Evolutionary conservation across 2,888 invertebrate species (phyloP).

Genomic region (Machimus atricapillus): DNA sequence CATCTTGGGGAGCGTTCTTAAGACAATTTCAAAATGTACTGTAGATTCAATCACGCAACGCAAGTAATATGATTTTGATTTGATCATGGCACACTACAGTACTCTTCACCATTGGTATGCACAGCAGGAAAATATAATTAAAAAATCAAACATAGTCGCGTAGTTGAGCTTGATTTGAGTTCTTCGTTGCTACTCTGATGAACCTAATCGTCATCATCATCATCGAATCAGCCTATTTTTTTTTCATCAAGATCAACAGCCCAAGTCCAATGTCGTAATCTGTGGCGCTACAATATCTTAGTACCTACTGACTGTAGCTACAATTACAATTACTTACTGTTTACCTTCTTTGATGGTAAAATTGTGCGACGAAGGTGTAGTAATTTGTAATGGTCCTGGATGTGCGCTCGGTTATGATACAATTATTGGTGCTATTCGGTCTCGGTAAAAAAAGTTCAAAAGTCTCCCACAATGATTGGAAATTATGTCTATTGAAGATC

Average conservation of each 20-base stretch:
- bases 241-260: neutral
- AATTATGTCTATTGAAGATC: conserved; percentile 38
- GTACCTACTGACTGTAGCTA: neutral
- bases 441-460: conserved; percentile 14
- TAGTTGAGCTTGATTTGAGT: neutral
- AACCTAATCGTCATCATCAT: neutral
- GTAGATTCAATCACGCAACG: neutral
- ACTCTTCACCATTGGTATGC: neutral
- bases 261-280: neutral
- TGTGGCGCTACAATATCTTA: neutral
- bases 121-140: neutral
- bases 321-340: neutral
- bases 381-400: neutral
- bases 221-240: neutral
- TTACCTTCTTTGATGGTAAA: neutral
- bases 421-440: neutral
- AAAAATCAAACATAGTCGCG: neutral
- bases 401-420: neutral
- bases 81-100: neutral
- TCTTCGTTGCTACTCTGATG: neutral
- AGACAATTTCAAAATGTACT: neutral
- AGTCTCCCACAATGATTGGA: conserved; percentile 35
- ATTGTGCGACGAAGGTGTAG: neutral
- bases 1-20: neutral
- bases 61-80: neutral